A percentile compares a stretch with the other conserved stretches of the same genome.
Conservation (phyloP, 1,140 invertebrate species). For the Zaprionus africanus region DNA sequence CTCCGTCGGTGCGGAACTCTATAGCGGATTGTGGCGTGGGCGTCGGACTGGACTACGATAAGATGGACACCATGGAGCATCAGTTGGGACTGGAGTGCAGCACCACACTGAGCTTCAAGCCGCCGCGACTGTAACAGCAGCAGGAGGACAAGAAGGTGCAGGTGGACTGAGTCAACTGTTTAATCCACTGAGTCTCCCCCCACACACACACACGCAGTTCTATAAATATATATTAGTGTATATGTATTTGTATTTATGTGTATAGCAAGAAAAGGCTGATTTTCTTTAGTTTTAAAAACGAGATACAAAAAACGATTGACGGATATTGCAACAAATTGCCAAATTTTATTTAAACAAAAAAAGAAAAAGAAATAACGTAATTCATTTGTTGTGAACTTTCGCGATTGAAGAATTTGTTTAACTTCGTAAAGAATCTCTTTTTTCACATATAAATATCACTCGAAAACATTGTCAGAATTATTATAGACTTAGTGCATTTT, state of each 20-base stretch:
- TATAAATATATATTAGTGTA: slow-evolving; percentile 39
- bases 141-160: slow-evolving; percentile 21
- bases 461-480: slow-evolving; percentile 40
- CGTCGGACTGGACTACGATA: slow-evolving; percentile 31
- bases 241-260: slow-evolving; percentile 71
- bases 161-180: slow-evolving; percentile 23
- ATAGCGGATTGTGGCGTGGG: slow-evolving; percentile 71
- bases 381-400: slow-evolving; percentile 33
- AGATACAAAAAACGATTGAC: slow-evolving; percentile 35
- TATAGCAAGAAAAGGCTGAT: slow-evolving; percentile 81
- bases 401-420: slow-evolving; percentile 29
- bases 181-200: slow-evolving; percentile 1
- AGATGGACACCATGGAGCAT: slow-evolving; percentile 61
- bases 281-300: slow-evolving; percentile 74
- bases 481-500: slow-evolving; percentile 19
- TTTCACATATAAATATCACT: slow-evolving; percentile 18
- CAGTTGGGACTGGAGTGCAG: slow-evolving; percentile 60
- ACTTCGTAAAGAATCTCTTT: slow-evolving; percentile 47
- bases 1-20: slow-evolving; percentile 72
- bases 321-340: slow-evolving; percentile 77
- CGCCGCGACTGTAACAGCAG: slow-evolving; percentile 74
- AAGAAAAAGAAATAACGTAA: slow-evolving; percentile 1
- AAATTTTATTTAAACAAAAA: slow-evolving; percentile 70
- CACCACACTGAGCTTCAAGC: slow-evolving; percentile 70
- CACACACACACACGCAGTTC: slow-evolving; percentile 13